phyloP scores from a whole-genome alignment of 53 echinoderm and acorn worm genomes.

The Arbacia lixula region DNA sequence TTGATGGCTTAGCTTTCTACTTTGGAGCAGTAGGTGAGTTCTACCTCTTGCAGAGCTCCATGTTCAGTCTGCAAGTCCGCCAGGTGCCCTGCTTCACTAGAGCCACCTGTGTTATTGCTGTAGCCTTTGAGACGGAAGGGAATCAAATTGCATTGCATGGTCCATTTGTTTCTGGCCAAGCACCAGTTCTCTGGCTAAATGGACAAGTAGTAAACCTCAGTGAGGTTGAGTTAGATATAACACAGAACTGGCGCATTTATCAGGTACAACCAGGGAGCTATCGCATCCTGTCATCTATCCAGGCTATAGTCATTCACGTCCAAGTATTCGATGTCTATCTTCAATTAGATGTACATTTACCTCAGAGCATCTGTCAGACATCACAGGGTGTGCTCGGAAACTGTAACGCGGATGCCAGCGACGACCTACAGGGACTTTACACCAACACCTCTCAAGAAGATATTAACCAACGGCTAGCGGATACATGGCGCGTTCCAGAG shows the following conservation, averaged over 20 bases:
- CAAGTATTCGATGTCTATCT: conserved; percentile 66
- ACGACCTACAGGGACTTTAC: conserved; percentile 54
- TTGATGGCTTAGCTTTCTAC: conserved; percentile 79
- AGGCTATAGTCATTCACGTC: conserved; percentile 45
- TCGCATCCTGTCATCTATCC: conserved; percentile 33
- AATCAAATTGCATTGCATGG: conserved; percentile 70
- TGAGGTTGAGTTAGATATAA: conserved; percentile 25
- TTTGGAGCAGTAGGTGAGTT: conserved; percentile 80
- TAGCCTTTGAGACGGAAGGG: conserved; percentile 43
- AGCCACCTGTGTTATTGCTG: conserved; percentile 72
- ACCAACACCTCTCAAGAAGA: conserved; percentile 64
- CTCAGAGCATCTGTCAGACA: conserved; percentile 46
- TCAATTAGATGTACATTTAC: conserved; percentile 61
- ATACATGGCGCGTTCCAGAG: conserved; percentile 66
- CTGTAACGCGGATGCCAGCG: conserved; percentile 59
- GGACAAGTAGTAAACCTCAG: conserved; percentile 19
- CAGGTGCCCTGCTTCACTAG: conserved; percentile 83
- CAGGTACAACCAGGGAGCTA: conserved; percentile 24
- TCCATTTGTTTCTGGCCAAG: conserved; percentile 59
- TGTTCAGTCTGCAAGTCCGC: conserved; percentile 68
- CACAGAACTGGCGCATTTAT: conserved; percentile 67
- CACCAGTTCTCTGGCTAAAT: conserved; percentile 78
- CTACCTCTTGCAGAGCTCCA: conserved; percentile 60
- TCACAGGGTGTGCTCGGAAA: conserved; percentile 79
- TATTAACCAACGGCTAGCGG: conserved; percentile 57